Conservation (phyloP, 2,888 invertebrate genomes). For the Achlya flavicornis region DNA sequence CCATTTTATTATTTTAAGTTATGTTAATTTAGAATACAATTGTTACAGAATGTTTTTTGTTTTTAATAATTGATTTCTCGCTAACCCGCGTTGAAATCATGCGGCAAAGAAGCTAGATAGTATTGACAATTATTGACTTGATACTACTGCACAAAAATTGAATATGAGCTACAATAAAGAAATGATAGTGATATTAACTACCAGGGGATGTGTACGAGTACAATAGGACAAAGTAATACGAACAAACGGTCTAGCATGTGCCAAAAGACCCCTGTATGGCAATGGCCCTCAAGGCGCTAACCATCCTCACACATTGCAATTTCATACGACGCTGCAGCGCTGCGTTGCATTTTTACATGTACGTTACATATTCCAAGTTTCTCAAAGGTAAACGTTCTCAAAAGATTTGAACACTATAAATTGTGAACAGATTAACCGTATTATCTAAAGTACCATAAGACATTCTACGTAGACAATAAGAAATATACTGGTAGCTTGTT, state of each 20-base stretch:
- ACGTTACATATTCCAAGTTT: neutral
- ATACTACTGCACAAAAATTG: neutral
- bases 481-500: neutral
- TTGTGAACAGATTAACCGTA: no score
- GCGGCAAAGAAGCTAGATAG: no score
- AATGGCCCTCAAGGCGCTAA: conserved; percentile 3
- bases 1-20: neutral
- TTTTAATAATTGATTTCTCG: no score
- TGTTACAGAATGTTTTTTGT: neutral
- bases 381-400: neutral
- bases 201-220: neutral
- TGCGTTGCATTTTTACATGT: neutral
- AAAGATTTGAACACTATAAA: neutral
- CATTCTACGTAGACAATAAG: neutral
- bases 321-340: neutral
- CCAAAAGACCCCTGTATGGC: neutral
- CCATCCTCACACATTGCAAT: conserved; percentile 5
- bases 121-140: neutral
- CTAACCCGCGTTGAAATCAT: no score
- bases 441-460: neutral
- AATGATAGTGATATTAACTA: neutral
- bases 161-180: neutral
- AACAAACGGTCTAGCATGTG: neutral
- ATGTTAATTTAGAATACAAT: no score
- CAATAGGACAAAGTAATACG: neutral